Percentiles rank a stretch among this genome's conserved stretches.
Conservation (phyloP, 2,888 invertebrate species). For the Subacronicta megacephala region DNA sequence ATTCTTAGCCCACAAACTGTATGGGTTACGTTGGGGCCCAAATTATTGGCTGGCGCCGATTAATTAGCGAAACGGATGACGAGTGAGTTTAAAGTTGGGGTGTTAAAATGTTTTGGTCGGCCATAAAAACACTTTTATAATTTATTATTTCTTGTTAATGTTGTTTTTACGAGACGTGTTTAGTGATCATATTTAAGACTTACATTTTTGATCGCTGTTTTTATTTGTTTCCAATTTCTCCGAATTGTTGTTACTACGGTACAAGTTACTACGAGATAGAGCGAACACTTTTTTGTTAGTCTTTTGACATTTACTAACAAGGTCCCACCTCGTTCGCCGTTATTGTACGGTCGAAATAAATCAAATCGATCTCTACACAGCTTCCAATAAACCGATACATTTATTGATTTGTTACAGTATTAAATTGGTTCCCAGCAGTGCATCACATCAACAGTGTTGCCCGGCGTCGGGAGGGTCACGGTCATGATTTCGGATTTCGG, state of each 20-base stretch:
- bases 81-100: conserved; percentile 72
- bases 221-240: conserved; percentile 45
- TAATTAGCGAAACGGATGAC: conserved; percentile 85
- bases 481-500: conserved; percentile 70
- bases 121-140: conserved; percentile 70
- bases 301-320: conserved; percentile 88
- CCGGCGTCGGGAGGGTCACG: conserved; percentile 67
- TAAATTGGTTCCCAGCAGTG: conserved; percentile 88
- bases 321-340: conserved; percentile 78
- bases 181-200: conserved; percentile 47
- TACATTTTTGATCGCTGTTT: conserved; percentile 28
- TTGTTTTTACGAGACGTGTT: conserved; percentile 60
- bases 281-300: conserved; percentile 62
- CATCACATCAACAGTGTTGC: conserved; percentile 75
- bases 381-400: conserved; percentile 89
- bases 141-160: conserved; percentile 66
- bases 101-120: conserved; percentile 75
- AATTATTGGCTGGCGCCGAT: conserved; percentile 86
- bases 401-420: conserved; percentile 89
- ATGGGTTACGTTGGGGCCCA: conserved; percentile 67
- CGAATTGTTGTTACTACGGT: conserved; percentile 29
- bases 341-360: conserved; percentile 84
- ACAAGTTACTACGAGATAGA: conserved; percentile 47
- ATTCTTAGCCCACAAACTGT: conserved; percentile 78
- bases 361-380: conserved; percentile 87